Base-by-base conservation (phyloP, 2,797 vertebrate species). In the Acrossocheilus wenchowensis region DNA sequence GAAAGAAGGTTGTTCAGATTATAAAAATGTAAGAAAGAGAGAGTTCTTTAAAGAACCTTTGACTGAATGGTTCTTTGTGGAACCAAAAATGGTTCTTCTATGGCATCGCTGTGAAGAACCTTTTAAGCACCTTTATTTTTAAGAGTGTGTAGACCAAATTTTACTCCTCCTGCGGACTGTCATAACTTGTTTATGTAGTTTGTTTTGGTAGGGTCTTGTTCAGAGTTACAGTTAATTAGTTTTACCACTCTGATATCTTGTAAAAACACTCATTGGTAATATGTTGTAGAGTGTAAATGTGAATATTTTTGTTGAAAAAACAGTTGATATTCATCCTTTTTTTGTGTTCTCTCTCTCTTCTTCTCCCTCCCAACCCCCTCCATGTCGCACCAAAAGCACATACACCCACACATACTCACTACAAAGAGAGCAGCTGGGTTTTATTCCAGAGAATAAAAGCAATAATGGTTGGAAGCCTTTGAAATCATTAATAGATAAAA, bases 401-500 rank as follows among this genome's bases (percentile, higher is more conserved):
- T 83, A 83, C 87, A 87, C 82, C 84, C 89, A 88, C 85, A 91
- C 86, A 91, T 60, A 87, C 87, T 86, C 90, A 90, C 88, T 86
- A 90, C 78, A 87, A 88, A 90, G 85, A 81, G 82, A 89, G 87
- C 86, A 89, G 88, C 88, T 94, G 91, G 88, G 81, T 91, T 92
- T 93, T 86, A 92, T 93, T 93, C 93, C 82, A 86, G 57, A 82
- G 86, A 89, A 87, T 90, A 90, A 91, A 92, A 90, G 90, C 88
- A 91, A 91, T 90, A 93, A 83, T 87, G 81, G 89, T 90, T 90
- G 75, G 88, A 91, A 90, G 88, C 90, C 89, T 93, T 93, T 91
- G 90, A 93, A 93, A 92, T 92, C 86, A 91, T 87, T 90, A 82
- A 92, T 90, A 91, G 91, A 93, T 92, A 92, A 93, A 91, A 94